These are phyloP conservation scores for Odontocolon sp. DNA, from an alignment of 2,888 invertebrate species.

Conservation along the genomic window DNA sequence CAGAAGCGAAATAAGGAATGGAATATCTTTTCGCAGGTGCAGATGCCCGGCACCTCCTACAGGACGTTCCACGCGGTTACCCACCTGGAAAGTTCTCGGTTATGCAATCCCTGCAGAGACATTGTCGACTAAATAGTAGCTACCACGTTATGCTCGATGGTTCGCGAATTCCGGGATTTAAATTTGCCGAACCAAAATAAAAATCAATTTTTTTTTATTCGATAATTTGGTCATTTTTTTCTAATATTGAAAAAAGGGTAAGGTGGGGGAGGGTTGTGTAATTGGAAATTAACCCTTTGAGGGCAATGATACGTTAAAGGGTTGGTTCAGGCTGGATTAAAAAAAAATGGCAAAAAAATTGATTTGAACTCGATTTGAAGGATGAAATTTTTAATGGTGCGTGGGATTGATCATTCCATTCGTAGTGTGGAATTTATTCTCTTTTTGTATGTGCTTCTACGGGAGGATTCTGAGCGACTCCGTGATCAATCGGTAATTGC, in stretches of 20 bases:
- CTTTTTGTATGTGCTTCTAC: constrained; percentile 59
- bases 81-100: constrained; percentile 51
- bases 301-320: too few relatives aligned
- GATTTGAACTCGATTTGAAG: constrained; percentile 29
- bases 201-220: too few relatives aligned
- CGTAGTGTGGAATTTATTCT: constrained; percentile 22
- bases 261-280: too few relatives aligned
- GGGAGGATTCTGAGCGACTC: constrained; percentile 56
- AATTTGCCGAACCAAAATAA: background rate
- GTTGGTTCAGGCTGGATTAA: too few relatives aligned
- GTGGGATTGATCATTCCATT: constrained; percentile 67
- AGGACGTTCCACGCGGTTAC: constrained; percentile 46
- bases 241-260: too few relatives aligned
- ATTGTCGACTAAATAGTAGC: constrained; percentile 13
- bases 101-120: constrained; percentile 30
- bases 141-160: constrained; percentile 10
- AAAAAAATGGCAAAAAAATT: too few relatives aligned
- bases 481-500: constrained; percentile 76
- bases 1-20: constrained; percentile 40
- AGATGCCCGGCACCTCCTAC: constrained; percentile 38
- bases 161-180: background rate
- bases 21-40: constrained; percentile 49
- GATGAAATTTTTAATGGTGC: constrained; percentile 69
- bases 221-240: too few relatives aligned
- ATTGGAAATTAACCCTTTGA: too few relatives aligned